Percentiles rank a stretch among this genome's conserved stretches.
Conservation (phyloP, 1,140 invertebrate genomes). For the Bombus terrestris region DNA sequence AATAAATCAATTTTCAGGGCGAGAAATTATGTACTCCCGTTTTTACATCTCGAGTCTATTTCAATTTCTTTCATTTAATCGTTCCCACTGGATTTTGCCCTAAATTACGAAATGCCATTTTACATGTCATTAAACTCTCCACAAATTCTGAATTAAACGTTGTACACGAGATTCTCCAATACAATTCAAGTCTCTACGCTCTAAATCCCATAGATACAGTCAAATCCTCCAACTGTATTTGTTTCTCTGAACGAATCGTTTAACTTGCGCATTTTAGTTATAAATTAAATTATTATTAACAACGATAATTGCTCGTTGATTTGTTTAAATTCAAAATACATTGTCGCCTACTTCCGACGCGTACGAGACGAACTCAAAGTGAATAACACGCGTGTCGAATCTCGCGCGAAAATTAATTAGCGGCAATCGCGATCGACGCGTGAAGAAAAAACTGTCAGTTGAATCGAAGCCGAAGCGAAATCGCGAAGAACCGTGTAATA, state of each 20-base stretch:
- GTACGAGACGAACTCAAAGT: background rate
- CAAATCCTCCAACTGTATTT: background rate
- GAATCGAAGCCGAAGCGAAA: background rate
- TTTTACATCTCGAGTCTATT: too few relatives aligned
- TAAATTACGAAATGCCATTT: background rate
- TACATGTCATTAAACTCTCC: background rate
- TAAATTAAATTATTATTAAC: too few relatives aligned
- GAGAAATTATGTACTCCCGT: too few relatives aligned
- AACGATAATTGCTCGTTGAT: too few relatives aligned
- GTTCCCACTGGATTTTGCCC: too few relatives aligned
- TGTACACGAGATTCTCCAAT: background rate
- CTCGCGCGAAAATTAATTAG: constrained; percentile 23
- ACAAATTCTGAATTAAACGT: background rate
- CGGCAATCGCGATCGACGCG: background rate
- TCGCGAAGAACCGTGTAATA: constrained; percentile 32
- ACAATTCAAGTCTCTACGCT: background rate
- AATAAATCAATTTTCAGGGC: too few relatives aligned
- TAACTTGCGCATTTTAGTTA: too few relatives aligned
- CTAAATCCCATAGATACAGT: background rate
- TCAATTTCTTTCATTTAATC: background rate
- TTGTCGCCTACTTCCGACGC: background rate
- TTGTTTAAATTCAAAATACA: too few relatives aligned
- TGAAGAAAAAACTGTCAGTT: background rate
- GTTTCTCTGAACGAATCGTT: background rate
- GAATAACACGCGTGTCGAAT: constrained; percentile 2